Evolutionary conservation across 2,888 invertebrate genomes (phyloP).

Genomic region (Oxyteleia sp.): DNA sequence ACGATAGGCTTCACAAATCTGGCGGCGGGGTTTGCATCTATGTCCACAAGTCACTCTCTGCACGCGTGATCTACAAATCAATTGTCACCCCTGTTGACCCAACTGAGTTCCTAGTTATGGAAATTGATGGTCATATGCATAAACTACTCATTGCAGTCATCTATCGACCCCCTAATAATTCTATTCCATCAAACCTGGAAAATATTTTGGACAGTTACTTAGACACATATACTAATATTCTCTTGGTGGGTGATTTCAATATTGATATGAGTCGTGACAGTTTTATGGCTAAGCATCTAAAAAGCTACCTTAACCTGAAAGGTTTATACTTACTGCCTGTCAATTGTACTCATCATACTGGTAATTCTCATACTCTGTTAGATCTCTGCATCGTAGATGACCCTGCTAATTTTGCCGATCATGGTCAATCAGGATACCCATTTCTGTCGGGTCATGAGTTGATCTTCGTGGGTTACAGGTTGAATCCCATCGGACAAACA

Average conservation of each 20-base stretch:
- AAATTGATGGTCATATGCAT: background rate
- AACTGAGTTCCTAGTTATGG: background rate
- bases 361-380: background rate
- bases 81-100: background rate
- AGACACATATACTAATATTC: background rate
- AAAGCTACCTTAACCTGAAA: too few relatives aligned
- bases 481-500: too few relatives aligned
- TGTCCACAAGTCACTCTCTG: background rate
- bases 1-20: too few relatives aligned
- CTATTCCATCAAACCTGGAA: background rate
- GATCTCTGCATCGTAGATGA: background rate
- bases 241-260: background rate
- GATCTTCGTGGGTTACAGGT: too few relatives aligned
- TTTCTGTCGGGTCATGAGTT: too few relatives aligned
- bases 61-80: background rate
- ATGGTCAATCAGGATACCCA: too few relatives aligned
- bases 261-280: background rate
- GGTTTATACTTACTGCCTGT: background rate
- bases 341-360: slow-evolving; percentile 3
- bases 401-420: too few relatives aligned
- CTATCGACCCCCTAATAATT: background rate
- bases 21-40: background rate
- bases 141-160: background rate
- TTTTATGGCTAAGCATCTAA: too few relatives aligned
- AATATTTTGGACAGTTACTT: background rate